A percentile compares a stretch with the other conserved stretches of the same genome.
These are phyloP conservation scores for Cynopterus sphinx DNA, from an alignment of 2,797 vertebrate genomes.

Conservation along the genomic window DNA sequence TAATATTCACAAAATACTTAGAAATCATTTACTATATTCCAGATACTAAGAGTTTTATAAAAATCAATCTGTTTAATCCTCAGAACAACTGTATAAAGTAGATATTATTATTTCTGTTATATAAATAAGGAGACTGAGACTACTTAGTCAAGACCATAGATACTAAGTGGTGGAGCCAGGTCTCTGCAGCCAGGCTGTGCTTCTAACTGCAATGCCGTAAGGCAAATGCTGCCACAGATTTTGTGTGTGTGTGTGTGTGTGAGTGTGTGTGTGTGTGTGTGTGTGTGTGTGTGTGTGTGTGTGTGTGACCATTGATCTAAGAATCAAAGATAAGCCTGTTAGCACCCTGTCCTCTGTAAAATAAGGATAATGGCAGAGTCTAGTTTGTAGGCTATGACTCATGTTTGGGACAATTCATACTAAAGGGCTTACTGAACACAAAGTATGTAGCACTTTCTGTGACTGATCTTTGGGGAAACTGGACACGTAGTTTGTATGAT, in stretches of 20 bases:
- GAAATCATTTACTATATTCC: neutral
- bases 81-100: neutral
- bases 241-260: rapidly evolving
- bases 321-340: neutral
- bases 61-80: neutral
- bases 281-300: neutral
- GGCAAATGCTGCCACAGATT: neutral
- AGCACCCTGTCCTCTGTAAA: neutral
- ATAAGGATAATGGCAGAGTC: neutral
- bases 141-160: neutral
- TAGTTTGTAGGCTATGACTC: neutral
- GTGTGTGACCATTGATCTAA: neutral
- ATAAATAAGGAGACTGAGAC: neutral
- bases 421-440: neutral
- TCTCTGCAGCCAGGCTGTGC: neutral
- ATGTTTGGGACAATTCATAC: neutral
- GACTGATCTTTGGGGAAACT: neutral
- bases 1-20: neutral
- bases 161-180: neutral
- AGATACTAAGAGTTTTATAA: neutral
- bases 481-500: neutral
- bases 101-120: neutral
- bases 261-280: too few relatives aligned
- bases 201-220: neutral
- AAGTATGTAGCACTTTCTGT: neutral